Evolutionary conservation across 1,140 invertebrate species (phyloP), one percentile per base, ranked within the genome.

Genomic region (Drosophila saltans): DNA sequence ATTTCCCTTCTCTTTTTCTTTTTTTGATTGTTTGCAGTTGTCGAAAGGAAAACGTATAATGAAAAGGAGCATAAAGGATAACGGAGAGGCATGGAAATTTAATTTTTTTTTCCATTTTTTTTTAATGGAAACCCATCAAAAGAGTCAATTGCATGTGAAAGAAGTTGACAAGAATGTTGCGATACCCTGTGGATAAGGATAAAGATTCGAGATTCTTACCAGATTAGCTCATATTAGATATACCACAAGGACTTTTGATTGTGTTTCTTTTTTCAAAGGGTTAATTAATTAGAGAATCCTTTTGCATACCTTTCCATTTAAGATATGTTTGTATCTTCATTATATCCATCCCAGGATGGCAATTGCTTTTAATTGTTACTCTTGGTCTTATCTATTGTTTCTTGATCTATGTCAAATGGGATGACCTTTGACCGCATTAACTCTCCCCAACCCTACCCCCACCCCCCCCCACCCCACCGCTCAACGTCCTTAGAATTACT

Each of bases 101-200:
- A 52, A 52, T 52, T 52, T 52, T 7, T 52, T 16, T 52, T 52
- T n/a, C n/a, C n/a, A n/a, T n/a, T 52, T 52, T 52, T 7, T 52
- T 16, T 52, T 52, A 52, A 52, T 48, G 21, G 21, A 24, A 52
- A 24, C 8, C 3, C 7, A 52, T 52, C 9, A 9, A 9, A 52
- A 9, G 2, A 52, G 21, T 3, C 21, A 52, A 52, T 26, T 24
- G 4, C 6, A 6, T 36, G 4, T 7, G 4, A 30, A 36, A 1
- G 6, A 7, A 36, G 3, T 36, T 36, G 33, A 3, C 6, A 36
- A 36, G 33, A 36, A 1, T 36, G 16, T 7, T 36, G 1, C 3
- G 6, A 36, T 36, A 36, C 33, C 16, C 16, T 16, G 16, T 16
- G 16, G 16, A 16, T 16, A 16, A 16, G 16, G 16, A 16, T 16